Evolutionary conservation across 2,888 invertebrate genomes (phyloP), one percentile per base, ranked within the genome.

Genomic region (Drosophila anomelani): DNA sequence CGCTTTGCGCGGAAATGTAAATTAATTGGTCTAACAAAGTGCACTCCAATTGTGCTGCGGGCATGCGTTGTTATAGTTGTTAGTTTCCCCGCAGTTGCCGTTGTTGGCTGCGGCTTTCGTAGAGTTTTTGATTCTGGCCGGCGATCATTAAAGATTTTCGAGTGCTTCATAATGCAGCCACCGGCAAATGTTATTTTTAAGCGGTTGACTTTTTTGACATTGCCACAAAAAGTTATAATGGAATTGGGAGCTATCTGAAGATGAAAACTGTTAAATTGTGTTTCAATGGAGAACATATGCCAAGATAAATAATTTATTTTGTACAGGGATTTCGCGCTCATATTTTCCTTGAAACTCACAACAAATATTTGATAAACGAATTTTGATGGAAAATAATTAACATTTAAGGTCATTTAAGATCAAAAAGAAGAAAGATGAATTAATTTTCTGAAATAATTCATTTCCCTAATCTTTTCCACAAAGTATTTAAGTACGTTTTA

Each of bases 11-110:
- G 85, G 85, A 86, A 85, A 86, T 84, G 81, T 88, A 82, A 86
- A 86, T 86, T 86, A 86, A 86, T 86, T 86, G 85, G 86, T 86
- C 80, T 81, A 88, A 86, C 85, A 79, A 88, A 86, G 88, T 86
- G 86, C 85, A 85, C 88, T 85, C 76, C 62, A 85, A 77, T 78
- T 77, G 69, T 73, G 47, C 85, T 75, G 77, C 74, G 70, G 74
- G 70, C 67, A 74, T 76, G 70, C 67, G 73, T 67, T 76, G 61
- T 68, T 80, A 36, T 57, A 63, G 60, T 77, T 69, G 43, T 53
- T 61, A 54, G 66, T 63, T 75, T 59, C 32, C 41, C 43, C 39
- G 54, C 6, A 44, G 23, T 44, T 23, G 23, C 20, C 32, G 56
- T 44, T 43, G 61, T 51, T 56, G 47, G 39, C 23, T 59, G 26